Base-by-base conservation (phyloP, 2,113 vertebrate species). In the Phrynosoma platyrhinos region DNA sequence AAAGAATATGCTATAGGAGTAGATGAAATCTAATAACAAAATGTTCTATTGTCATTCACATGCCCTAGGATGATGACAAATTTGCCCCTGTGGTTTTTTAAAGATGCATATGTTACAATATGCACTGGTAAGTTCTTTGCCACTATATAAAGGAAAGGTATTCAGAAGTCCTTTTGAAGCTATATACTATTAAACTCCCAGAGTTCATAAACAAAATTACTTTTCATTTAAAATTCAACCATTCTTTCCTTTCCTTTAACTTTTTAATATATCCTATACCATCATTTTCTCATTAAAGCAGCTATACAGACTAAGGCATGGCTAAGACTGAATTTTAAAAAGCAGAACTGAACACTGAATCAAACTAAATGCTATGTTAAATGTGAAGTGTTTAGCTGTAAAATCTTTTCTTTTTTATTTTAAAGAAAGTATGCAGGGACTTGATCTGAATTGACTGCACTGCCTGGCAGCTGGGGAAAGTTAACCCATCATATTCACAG, bases 21-120 rank as follows among this genome's bases (percentile, higher is more conserved):
- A 78, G 40, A 69, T 83, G 47, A 78, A 83, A 74, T 88, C 71
- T 83, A 88, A 87, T 76, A 87, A 75, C 40, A 82, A 82, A 47
- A 88, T 55, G 68, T 83, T 36, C 42, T 83, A 81, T 69, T 78
- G 42, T 78, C 74, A 88, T 71, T 83, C 58, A 83, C 40, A 69
- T 71, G n/a, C n/a, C 74, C 62, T 69, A 69, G 82, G 55, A 78
- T 27, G 62, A 68, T 78, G 58, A 77, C 30, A 69, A 77, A 77
- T 53, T 83, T 83, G 58, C 62, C 72, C 71, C 87, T 66, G 80
- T 32, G 55, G 55, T 77, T 66, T 18, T 52, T 52, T 52, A 68
- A 62, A 76, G 79, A 82, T 32, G 55, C 58, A 13, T 32, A 76
- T 32, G 36, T 82, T 77, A 71, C 80, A 87, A 68, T 79, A 79